phyloP scores from a whole-genome alignment of 2,113 vertebrate species.

The Corapipo altera region DNA sequence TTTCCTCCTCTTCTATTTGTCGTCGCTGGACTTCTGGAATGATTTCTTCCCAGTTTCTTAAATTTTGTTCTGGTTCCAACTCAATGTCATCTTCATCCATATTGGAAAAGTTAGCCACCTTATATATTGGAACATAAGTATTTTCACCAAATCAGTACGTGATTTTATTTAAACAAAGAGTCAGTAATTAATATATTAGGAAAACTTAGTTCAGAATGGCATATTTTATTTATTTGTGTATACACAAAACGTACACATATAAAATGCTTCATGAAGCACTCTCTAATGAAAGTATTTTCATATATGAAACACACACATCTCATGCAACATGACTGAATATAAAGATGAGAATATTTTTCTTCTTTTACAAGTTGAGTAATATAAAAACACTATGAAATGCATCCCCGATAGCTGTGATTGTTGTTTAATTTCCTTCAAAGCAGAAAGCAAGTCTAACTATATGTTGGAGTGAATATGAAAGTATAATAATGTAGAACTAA shows the following conservation, averaged over 20 bases:
- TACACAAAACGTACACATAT: neutral
- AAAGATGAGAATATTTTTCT: neutral
- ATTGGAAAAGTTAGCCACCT: conserved; percentile 97
- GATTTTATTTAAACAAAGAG: neutral
- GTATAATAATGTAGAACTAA: neutral
- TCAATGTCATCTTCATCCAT: conserved; percentile 95
- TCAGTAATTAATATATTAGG: neutral
- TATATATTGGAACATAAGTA: conserved; percentile 36
- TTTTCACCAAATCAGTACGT: neutral
- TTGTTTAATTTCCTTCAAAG: conserved; percentile 7
- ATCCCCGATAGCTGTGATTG: neutral
- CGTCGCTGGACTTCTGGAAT: conserved; percentile 91
- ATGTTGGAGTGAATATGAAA: neutral
- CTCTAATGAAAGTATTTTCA: neutral
- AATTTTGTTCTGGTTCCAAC: conserved; percentile 87
- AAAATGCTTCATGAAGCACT: neutral
- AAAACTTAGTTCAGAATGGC: neutral
- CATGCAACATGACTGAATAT: neutral
- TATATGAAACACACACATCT: neutral
- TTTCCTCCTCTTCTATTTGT: conserved; percentile 92
- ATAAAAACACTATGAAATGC: neutral
- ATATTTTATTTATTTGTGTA: neutral
- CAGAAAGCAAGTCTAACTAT: neutral
- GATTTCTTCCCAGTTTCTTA: conserved; percentile 91
- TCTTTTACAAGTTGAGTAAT: conserved; percentile 6